phyloP scores from a whole-genome alignment of 1,140 invertebrate species.

The Lepidurus arcticus region DNA sequence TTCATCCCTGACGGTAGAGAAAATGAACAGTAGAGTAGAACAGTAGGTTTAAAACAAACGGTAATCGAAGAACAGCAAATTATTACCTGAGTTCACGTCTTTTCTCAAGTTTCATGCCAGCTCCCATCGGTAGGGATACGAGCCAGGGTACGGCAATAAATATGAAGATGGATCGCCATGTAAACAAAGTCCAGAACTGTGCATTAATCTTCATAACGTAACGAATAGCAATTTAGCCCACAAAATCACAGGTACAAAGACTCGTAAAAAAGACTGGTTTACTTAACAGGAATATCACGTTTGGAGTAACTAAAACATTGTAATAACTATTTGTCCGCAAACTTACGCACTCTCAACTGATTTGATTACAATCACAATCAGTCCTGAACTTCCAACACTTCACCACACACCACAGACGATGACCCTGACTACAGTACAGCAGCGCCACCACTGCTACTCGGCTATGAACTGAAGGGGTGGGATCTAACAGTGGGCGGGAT shows the following conservation, averaged over 20 bases:
- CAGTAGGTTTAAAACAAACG: too few species aligned
- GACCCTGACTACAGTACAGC: background rate
- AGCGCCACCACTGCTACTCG: constrained; percentile 1
- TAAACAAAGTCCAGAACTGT: constrained; percentile 12
- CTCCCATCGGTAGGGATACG: background rate
- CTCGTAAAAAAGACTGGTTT: background rate
- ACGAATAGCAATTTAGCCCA: background rate
- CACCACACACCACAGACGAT: background rate
- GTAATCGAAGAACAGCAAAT: background rate
- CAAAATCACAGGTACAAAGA: background rate
- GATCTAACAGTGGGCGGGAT: background rate
- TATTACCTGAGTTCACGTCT: constrained; percentile 18
- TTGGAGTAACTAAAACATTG: constrained; percentile 1
- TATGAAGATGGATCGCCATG: background rate
- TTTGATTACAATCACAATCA: background rate
- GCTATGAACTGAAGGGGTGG: background rate
- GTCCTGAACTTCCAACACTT: background rate
- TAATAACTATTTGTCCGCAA: background rate
- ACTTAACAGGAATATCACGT: background rate
- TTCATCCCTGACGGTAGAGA: constrained; percentile 59
- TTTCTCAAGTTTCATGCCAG: background rate
- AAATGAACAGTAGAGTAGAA: background rate
- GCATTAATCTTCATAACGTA: constrained; percentile 11
- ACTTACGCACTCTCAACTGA: background rate
- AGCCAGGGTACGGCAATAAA: background rate